Percentiles rank a stretch among this genome's conserved stretches.
phyloP scores from a whole-genome alignment of 2,113 vertebrate genomes.

The Sisor rabdophorus region DNA sequence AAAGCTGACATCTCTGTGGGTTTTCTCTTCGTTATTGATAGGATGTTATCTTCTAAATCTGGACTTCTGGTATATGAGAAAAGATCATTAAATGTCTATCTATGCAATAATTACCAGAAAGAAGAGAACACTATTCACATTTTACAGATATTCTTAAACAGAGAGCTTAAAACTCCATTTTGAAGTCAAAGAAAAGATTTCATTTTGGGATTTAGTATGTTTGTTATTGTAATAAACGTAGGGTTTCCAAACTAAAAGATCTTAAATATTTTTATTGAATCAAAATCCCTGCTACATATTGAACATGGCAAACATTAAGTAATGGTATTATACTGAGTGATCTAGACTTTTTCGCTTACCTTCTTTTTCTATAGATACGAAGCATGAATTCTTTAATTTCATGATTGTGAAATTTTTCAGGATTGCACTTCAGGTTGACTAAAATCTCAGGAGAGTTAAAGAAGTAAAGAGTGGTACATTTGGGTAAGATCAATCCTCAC shows the following conservation, averaged over 20 bases:
- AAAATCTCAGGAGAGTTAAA: conserved; percentile 45
- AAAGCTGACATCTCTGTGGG: conserved; percentile 60
- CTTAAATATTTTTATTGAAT: conserved; percentile 60
- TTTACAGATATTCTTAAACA: conserved; percentile 57
- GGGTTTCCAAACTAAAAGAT: conserved; percentile 66
- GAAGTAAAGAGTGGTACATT: conserved; percentile 64
- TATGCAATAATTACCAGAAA: conserved; percentile 42
- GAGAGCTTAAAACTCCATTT: conserved; percentile 57
- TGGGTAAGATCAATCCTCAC: conserved; percentile 68
- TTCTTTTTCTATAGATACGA: conserved; percentile 58
- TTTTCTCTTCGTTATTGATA: conserved; percentile 62
- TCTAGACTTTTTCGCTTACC: conserved; percentile 49
- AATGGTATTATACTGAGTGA: conserved; percentile 60
- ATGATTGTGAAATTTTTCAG: not conserved
- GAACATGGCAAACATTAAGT: conserved; percentile 69
- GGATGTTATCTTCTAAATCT: conserved; percentile 50
- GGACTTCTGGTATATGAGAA: conserved; percentile 55
- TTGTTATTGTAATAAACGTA: conserved; percentile 72
- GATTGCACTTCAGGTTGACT: conserved; percentile 30
- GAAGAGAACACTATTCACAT: conserved; percentile 36
- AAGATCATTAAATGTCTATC: conserved; percentile 63
- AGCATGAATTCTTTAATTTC: conserved; percentile 60
- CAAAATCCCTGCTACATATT: conserved; percentile 67
- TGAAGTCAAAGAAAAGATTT: conserved; percentile 36
- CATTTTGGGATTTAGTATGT: conserved; percentile 68